Evolutionary conservation across 2,113 vertebrate species (phyloP), one percentile per base, ranked within the genome.

Genomic region (Cololabis saira): DNA sequence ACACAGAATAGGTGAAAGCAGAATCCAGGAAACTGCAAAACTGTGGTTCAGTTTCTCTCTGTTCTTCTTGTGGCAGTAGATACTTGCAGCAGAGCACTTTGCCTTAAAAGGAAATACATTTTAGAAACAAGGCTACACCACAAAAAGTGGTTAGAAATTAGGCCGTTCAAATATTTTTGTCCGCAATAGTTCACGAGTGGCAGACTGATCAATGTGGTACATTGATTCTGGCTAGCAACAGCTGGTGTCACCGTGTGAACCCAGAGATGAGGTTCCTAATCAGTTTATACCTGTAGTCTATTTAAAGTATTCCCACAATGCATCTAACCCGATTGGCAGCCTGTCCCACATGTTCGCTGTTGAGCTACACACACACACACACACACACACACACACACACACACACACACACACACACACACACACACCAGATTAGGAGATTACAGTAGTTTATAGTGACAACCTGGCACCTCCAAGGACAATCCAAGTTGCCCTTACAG

Each of bases 351-450:
- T 60, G 54, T 44, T 60, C 52, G 41, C 14, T n/a, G 43, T 44
- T 37, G 53, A 59, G 62, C 44, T 49, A 44, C 19, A 72, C 48
- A 37, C 52, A 7, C 33, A 37, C 30, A 61, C 11, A 61, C 40
- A 53, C 63, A 73, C 47, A 9, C 6, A 37, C 30, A 61, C 11
- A 47, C 49, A 44, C 19, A 72, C 48, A 37, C 52, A 7, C 33
- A 37, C 30, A 61, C 11, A 61, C 40, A 53, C 63, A 73, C 47
- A 9, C 6, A 37, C 30, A 61, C 11, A 61, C 33, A 53, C 63
- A 73, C 43, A 50, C 44, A 67, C 12, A 59, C 13, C 59, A 76
- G 78, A 90, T 93, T 87, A 93, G 79, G 60, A 89, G 92, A 91
- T 93, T 92, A 93, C 45, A 44, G 58, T 60, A 53, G 74, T 76